Percentiles rank a stretch among this genome's conserved stretches.
Conservation (phyloP, 2,888 invertebrate species). For the Perithous albicinctus region DNA sequence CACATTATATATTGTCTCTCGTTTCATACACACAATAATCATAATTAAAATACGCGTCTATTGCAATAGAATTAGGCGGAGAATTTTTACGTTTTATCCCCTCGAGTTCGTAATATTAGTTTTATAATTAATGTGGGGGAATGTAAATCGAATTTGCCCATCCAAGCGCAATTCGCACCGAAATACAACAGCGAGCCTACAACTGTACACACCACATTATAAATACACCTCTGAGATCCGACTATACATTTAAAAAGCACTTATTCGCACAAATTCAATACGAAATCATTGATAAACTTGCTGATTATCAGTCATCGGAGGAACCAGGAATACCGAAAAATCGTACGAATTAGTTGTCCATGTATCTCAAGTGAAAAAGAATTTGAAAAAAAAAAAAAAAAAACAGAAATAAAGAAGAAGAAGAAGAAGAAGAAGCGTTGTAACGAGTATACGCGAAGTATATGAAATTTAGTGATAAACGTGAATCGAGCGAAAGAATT, state of each 20-base stretch:
- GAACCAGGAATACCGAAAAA: slow-evolving; percentile 8
- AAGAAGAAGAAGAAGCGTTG: too few relatives aligned
- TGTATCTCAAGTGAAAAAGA: slow-evolving; percentile 29
- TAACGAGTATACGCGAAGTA: slow-evolving; percentile 29
- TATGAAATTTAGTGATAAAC: slow-evolving; percentile 37
- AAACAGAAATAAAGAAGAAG: too few relatives aligned
- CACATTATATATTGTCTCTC: background rate
- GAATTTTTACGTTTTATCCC: background rate
- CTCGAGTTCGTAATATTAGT: background rate
- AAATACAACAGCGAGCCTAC: background rate
- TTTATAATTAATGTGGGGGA: background rate
- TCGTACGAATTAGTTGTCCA: slow-evolving; percentile 19
- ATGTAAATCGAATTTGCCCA: background rate
- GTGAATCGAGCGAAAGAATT: slow-evolving; percentile 40
- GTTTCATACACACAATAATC: background rate
- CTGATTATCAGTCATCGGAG: slow-evolving; percentile 8
- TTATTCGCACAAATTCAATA: slow-evolving; percentile 63
- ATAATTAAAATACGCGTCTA: background rate
- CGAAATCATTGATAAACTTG: slow-evolving; percentile 34
- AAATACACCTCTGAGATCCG: slow-evolving; percentile 10
- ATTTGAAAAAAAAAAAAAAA: too few relatives aligned
- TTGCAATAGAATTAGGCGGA: background rate
- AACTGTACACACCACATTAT: slow-evolving; percentile 10
- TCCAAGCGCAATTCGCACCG: slow-evolving; percentile 7
- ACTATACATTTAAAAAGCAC: slow-evolving; percentile 54